phyloP scores from a whole-genome alignment of 2,113 vertebrate genomes.

The Hippolais icterina region DNA sequence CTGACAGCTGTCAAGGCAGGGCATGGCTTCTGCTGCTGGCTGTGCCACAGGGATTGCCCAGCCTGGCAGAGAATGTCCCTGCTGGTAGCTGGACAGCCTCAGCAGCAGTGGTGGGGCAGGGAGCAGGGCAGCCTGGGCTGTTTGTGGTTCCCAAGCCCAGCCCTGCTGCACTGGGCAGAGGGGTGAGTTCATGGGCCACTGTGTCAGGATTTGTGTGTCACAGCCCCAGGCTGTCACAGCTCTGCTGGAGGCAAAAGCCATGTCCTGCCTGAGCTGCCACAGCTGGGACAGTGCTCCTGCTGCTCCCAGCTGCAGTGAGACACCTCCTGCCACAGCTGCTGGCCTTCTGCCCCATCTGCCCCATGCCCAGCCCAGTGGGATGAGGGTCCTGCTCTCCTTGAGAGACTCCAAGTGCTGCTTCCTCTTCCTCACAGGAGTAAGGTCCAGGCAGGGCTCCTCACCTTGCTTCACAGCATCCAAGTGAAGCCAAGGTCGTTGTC shows the following conservation, averaged over 20 bases:
- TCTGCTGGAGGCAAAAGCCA: background rate
- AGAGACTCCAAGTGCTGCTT: background rate
- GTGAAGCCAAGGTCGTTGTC: rapidly evolving
- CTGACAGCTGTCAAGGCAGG: background rate
- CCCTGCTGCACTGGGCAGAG: background rate
- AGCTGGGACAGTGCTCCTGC: rapidly evolving
- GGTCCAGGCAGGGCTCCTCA: background rate
- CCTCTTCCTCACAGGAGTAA: background rate
- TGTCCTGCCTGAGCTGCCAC: background rate
- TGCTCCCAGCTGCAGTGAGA: rapidly evolving
- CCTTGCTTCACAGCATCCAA: rapidly evolving
- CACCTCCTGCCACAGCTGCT: background rate
- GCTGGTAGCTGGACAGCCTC: background rate
- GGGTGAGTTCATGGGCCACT: rapidly evolving
- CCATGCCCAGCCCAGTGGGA: background rate
- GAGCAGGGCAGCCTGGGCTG: background rate
- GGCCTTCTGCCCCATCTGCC: background rate
- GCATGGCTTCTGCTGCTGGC: background rate
- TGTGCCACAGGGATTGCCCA: background rate
- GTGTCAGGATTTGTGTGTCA: rapidly evolving
- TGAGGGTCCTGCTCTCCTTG: background rate
- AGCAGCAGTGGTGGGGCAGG: background rate
- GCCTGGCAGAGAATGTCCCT: background rate
- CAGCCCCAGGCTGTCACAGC: background rate
- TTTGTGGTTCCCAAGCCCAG: background rate